Evolutionary conservation across 2,797 vertebrate species (phyloP), one percentile per base, ranked within the genome.

Genomic region (Falco peregrinus): DNA sequence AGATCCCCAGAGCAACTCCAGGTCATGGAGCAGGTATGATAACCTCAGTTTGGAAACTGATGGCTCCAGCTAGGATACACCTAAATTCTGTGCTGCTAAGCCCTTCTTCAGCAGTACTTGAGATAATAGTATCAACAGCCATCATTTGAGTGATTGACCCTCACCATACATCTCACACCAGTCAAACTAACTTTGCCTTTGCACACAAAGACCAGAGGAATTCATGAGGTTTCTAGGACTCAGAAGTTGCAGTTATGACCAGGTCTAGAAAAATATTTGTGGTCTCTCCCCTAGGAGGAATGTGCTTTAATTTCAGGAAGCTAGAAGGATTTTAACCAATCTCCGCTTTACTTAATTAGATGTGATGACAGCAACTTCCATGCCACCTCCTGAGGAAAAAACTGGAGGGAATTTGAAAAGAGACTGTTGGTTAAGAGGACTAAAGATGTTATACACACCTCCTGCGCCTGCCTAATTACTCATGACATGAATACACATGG

Each of bases 271-370:
- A 84, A 87, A 21, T 2, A 19, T 80, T 12, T 10, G 20, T 51
- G 28, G 15, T 56, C 21, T 61, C 6, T 69, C 90, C 20, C 26
- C 15, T 45, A 48, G 45, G 64, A 95, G 14, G 11, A 83, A 88
- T 54, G 5, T 45, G 24, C 17, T 91, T 85, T 61, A 82, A 90
- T 87, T 95, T 79, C 22, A 65, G 19, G n/a, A 13, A 92, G 8
- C 39, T 79, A 67, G 69, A 86, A 13, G 13, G 3, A 15, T 88
- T 43, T 93, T 85, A 70, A 51, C 45, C 70, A 92, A 75, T 88
- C 48, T 91, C 74, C 37, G 25, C 43, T 95, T 90, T 84, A 51
- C n/a, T 64, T 90, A 85, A 94, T 92, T 90, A 89, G 35, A 86
- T 84, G 35, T 56, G 10, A 35, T 65, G 81, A 16, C 21, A 89